phyloP scores from a whole-genome alignment of 2,113 vertebrate species.

The Accipiter cooperii region DNA sequence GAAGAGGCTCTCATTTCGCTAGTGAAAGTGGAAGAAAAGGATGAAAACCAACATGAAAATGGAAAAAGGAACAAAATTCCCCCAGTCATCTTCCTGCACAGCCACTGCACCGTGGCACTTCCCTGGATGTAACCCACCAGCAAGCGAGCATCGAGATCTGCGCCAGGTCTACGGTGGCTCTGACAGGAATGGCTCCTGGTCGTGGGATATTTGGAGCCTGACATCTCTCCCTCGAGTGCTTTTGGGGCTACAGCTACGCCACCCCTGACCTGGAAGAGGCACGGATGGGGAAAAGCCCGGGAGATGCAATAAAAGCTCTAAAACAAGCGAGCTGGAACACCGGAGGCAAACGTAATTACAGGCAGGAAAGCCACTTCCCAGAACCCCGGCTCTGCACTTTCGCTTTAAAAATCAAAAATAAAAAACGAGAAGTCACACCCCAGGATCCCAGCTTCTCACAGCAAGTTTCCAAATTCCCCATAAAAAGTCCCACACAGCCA shows the following conservation, averaged over 20 bases:
- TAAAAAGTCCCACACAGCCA: neutral
- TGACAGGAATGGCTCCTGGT: neutral
- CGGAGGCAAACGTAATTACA: neutral
- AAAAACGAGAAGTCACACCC: neutral
- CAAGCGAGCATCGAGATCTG: accelerated
- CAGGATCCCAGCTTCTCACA: neutral
- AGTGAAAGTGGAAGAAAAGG: neutral
- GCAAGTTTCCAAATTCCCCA: neutral
- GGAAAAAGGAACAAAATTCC: neutral
- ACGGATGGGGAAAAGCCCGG: accelerated
- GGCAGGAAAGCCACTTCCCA: neutral
- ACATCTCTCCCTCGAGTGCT: neutral
- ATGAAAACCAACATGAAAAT: neutral
- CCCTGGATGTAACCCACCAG: accelerated
- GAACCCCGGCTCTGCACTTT: neutral
- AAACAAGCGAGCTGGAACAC: neutral
- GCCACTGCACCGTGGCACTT: neutral
- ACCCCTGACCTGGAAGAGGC: neutral
- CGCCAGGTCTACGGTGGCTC: accelerated
- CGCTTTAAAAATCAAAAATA: neutral
- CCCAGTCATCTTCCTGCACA: neutral
- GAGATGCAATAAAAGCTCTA: neutral
- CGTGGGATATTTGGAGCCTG: neutral
- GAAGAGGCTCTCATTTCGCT: neutral
- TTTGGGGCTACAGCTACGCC: neutral